phyloP scores from a whole-genome alignment of 1,140 invertebrate species.

The Drosophila mauritiana region DNA sequence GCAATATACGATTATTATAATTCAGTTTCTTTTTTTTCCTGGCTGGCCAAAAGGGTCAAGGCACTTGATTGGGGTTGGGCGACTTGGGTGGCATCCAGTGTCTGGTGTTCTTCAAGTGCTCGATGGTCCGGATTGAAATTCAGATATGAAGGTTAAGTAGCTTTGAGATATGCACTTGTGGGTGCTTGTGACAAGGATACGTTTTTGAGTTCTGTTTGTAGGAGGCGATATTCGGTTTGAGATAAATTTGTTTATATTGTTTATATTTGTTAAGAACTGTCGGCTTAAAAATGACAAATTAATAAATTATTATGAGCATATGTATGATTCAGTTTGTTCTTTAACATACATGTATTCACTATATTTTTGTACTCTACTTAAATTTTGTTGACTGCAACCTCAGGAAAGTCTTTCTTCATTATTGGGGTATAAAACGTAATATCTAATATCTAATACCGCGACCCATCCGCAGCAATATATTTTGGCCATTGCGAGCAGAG shows the following conservation, averaged over 20 bases:
- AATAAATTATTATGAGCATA: too few species aligned
- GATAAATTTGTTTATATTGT: not conserved
- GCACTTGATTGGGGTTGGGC: conserved; percentile 11
- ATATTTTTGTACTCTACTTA: too few species aligned
- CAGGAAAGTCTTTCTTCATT: not conserved
- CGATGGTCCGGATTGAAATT: conserved; percentile 21
- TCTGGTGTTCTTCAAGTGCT: conserved; percentile 31
- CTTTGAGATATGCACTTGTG: conserved; percentile 2
- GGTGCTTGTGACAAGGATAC: conserved; percentile 10
- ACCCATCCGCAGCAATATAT: not conserved
- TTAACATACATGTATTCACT: too few species aligned
- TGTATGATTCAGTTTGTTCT: not conserved
- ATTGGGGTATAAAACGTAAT: conserved; percentile 1
- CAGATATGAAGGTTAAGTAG: conserved; percentile 29
- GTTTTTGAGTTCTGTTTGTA: conserved; percentile 22
- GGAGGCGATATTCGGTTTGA: not conserved
- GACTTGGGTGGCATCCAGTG: conserved; percentile 1
- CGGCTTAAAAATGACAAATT: too few species aligned
- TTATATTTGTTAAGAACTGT: too few species aligned
- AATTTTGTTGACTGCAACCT: too few species aligned
- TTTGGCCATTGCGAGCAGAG: conserved; percentile 9
- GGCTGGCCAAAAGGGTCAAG: conserved; percentile 41
- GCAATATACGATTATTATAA: conserved; percentile 58
- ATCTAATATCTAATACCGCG: conserved; percentile 4
- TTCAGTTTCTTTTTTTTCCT: not conserved